phyloP scores from a whole-genome alignment of 2,113 vertebrate species.

The Danio rerio region GRCz12tu NC_133182.1:39092501-39093000 shows the following conservation, averaged over 20 bases:
- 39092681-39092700: conserved; percentile 24
- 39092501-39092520: conserved; percentile 29
- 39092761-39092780: neutral
- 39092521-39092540: conserved; percentile 38
- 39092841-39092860: neutral
- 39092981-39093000: no score
- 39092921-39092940: no score
- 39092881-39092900: neutral
- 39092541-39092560: conserved; percentile 6
- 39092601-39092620: conserved; percentile 39
- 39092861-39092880: neutral
- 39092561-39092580: conserved; percentile 37
- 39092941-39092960: no score
- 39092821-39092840: neutral
- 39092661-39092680: conserved; percentile 34
- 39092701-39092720: conserved; percentile 30
- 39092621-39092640: conserved; percentile 51
- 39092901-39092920: neutral
- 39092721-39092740: neutral
- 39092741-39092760: neutral
- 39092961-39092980: no score
- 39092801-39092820: neutral
- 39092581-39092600: conserved; percentile 53
- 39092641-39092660: conserved; percentile 36
- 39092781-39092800: neutral